phyloP scores from a whole-genome alignment of 2,888 invertebrate genomes.

The Caenorhabditis panamensis region DNA sequence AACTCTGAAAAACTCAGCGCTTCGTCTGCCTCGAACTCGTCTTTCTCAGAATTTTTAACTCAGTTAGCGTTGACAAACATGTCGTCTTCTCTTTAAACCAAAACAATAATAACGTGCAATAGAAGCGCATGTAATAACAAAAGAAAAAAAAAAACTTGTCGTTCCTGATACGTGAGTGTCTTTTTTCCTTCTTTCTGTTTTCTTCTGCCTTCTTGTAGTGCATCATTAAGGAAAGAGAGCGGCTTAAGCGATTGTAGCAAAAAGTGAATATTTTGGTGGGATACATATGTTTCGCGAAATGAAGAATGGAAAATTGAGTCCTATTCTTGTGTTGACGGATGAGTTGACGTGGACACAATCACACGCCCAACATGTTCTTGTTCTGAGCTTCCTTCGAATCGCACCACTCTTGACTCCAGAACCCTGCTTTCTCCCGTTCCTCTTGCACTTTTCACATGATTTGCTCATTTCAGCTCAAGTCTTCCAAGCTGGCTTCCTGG shows the following conservation, averaged over 20 bases:
- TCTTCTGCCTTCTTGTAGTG: slow-evolving; percentile 15
- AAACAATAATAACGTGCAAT: slow-evolving; percentile 52
- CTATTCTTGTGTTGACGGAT: slow-evolving; percentile 53
- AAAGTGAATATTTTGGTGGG: slow-evolving; percentile 33
- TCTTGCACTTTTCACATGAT: neutral
- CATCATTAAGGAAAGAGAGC: slow-evolving; percentile 13
- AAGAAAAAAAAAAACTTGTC: slow-evolving; percentile 32
- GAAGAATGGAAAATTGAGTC: slow-evolving; percentile 52
- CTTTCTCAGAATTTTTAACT: slow-evolving; percentile 45
- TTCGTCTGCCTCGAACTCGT: slow-evolving; percentile 16
- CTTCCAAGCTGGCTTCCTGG: slow-evolving; percentile 73
- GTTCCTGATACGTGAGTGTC: slow-evolving; percentile 8
- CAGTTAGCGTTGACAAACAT: slow-evolving; percentile 41
- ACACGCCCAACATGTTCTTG: slow-evolving; percentile 29
- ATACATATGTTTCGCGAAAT: slow-evolving; percentile 54
- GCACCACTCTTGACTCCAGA: neutral
- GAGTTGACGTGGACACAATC: slow-evolving; percentile 59
- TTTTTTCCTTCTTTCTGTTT: neutral
- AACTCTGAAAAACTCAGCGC: neutral
- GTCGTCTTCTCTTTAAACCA: slow-evolving; percentile 28
- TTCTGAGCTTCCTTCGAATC: slow-evolving; percentile 4
- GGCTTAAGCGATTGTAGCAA: slow-evolving; percentile 16
- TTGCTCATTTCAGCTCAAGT: slow-evolving; percentile 25
- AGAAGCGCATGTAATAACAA: slow-evolving; percentile 35
- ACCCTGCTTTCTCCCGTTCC: slow-evolving; percentile 14